These are phyloP conservation scores for Ceraclea dissimilis DNA, from an alignment of 2,888 invertebrate species.

Conservation along the genomic window DNA sequence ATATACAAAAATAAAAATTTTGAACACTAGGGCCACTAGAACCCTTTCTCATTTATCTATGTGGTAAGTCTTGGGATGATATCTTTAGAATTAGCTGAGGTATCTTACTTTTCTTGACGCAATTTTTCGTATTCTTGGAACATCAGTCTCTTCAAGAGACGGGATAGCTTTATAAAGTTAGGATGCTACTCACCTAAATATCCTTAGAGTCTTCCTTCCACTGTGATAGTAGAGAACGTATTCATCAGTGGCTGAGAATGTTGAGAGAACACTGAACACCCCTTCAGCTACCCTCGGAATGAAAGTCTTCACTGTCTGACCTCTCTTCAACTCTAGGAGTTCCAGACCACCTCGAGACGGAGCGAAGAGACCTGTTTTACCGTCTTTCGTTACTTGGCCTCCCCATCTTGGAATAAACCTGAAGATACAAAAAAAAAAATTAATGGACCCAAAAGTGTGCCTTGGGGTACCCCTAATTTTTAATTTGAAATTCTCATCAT, in stretches of 20 bases:
- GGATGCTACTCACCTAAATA: conserved; percentile 67
- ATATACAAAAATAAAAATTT: neutral
- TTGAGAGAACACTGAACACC: conserved; percentile 90
- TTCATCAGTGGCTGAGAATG: conserved; percentile 89
- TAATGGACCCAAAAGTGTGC: neutral
- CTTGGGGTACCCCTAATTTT: neutral
- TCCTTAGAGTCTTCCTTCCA: conserved; percentile 86
- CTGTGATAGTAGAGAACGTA: conserved; percentile 97
- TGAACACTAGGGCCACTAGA: too few relatives aligned
- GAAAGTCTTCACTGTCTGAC: conserved; percentile 79
- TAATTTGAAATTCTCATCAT: too few relatives aligned
- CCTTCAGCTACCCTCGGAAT: conserved; percentile 95
- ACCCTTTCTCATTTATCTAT: too few relatives aligned
- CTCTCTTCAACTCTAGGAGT: conserved; percentile 83
- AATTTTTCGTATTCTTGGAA: too few relatives aligned
- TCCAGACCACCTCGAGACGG: conserved; percentile 91
- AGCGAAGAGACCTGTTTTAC: conserved; percentile 86
- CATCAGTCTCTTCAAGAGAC: too few relatives aligned
- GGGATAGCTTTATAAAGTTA: too few relatives aligned
- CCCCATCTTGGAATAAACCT: conserved; percentile 85
- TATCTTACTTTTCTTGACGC: too few relatives aligned
- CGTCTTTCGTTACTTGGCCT: conserved; percentile 78
- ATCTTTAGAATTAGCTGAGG: too few relatives aligned
- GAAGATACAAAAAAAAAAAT: neutral
- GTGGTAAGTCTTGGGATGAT: too few relatives aligned